phyloP scores from a whole-genome alignment of 2,797 vertebrate species.

The Sebastolobus alascanus region DNA sequence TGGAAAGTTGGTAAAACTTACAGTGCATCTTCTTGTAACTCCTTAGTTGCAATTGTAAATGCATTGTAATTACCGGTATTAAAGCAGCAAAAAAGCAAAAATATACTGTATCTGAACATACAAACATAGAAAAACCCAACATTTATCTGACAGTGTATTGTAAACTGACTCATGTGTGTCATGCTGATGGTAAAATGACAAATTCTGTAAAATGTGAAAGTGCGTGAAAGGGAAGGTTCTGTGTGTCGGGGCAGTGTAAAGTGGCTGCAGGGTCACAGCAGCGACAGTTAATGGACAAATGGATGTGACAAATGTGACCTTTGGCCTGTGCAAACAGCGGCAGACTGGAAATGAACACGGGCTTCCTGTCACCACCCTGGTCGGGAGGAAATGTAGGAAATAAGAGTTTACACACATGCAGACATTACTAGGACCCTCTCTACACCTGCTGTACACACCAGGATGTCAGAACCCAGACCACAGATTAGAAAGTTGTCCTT shows the following conservation, averaged over 20 bases:
- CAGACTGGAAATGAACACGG: constrained; percentile 74
- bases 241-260: constrained; percentile 22
- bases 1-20: constrained; percentile 3
- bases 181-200: constrained; percentile 10
- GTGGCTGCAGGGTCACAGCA: constrained; percentile 49
- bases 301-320: constrained; percentile 73
- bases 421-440: constrained; percentile 29
- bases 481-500: constrained; percentile 17
- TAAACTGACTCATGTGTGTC: neutral
- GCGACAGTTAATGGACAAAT: constrained; percentile 57
- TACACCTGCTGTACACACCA: constrained; percentile 74
- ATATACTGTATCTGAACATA: neutral
- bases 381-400: constrained; percentile 80
- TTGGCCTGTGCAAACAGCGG: constrained; percentile 60
- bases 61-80: neutral
- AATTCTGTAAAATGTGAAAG: constrained; percentile 12
- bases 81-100: no score
- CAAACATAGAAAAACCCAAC: neutral
- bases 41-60: neutral
- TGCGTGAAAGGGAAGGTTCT: constrained; percentile 37
- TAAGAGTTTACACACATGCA: constrained; percentile 43
- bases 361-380: constrained; percentile 81
- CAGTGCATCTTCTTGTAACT: neutral
- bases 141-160: neutral
- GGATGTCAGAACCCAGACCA: constrained; percentile 52